Evolutionary conservation across 1,140 invertebrate species (phyloP).

Genomic region (Camponotus floridanus): DNA sequence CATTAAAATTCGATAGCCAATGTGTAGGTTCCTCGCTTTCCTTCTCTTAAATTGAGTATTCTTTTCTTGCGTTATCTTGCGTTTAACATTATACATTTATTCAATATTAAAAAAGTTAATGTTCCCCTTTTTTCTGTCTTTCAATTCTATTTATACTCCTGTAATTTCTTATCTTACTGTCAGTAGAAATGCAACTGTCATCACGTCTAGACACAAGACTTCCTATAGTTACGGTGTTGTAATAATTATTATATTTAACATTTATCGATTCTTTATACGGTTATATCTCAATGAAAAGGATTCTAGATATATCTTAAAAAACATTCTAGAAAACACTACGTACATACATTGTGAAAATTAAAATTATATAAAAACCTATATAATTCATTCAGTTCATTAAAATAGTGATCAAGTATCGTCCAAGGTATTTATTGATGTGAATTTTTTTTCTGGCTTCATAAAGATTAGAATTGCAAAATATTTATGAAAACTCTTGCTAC

Average conservation of each 20-base stretch:
- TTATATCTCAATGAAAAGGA: background rate
- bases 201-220: background rate
- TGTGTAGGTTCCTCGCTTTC: background rate
- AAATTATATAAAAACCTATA: background rate
- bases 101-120: slow-evolving; percentile 1
- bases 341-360: background rate
- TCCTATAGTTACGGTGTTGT: background rate
- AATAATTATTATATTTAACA: background rate
- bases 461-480: background rate
- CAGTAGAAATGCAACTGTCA: background rate
- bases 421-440: background rate
- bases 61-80: background rate
- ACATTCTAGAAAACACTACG: background rate
- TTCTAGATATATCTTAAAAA: background rate
- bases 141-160: background rate
- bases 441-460: background rate
- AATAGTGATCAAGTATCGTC: background rate
- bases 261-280: background rate
- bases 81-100: background rate
- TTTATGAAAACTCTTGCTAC: background rate
- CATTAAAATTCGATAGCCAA: background rate
- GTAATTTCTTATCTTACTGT: background rate
- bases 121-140: background rate
- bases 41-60: background rate
- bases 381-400: background rate